Evolutionary conservation across 64 coral and sea anemone species (phyloP).

Genomic region (Porites australiensis): DNA sequence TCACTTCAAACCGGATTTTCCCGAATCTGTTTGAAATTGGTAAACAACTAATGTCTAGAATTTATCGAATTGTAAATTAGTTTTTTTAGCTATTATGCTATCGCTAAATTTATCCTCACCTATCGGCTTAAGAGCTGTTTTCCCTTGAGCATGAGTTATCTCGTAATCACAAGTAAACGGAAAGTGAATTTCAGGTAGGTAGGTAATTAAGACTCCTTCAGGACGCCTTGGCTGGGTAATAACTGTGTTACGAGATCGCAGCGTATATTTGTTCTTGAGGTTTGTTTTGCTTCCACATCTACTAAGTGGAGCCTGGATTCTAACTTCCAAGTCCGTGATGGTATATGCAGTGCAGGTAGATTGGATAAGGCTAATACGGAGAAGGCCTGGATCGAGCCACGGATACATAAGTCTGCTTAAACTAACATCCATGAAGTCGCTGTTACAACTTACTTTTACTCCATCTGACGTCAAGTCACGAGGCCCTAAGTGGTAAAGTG

Average conservation of each 20-base stretch:
- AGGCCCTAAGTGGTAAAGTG: background rate
- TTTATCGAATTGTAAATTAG: too few relatives aligned
- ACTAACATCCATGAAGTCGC: slow-evolving; percentile 1
- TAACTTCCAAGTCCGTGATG: background rate
- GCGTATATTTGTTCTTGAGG: background rate
- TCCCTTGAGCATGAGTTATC: background rate
- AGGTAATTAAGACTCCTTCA: background rate
- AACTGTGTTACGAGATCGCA: slow-evolving; percentile 18
- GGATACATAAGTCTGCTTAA: slow-evolving; percentile 27
- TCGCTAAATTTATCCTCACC: background rate
- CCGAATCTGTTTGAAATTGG: too few relatives aligned
- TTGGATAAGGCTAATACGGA: slow-evolving; percentile 4
- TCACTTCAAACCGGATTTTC: too few relatives aligned
- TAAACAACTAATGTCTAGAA: too few relatives aligned
- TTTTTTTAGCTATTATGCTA: too few relatives aligned
- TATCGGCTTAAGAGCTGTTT: background rate
- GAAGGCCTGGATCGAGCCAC: slow-evolving; percentile 4
- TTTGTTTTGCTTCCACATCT: slow-evolving; percentile 4
- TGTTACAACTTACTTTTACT: background rate
- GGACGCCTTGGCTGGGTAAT: background rate
- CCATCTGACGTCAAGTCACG: slow-evolving; percentile 19
- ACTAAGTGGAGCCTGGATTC: background rate
- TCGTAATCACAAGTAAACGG: background rate
- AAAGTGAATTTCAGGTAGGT: slow-evolving; percentile 19
- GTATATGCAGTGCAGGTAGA: slow-evolving; percentile 10